Evolutionary conservation across 2,797 vertebrate species (phyloP), one percentile per base, ranked within the genome.

Genomic region (Micromesistius poutassou): DNA sequence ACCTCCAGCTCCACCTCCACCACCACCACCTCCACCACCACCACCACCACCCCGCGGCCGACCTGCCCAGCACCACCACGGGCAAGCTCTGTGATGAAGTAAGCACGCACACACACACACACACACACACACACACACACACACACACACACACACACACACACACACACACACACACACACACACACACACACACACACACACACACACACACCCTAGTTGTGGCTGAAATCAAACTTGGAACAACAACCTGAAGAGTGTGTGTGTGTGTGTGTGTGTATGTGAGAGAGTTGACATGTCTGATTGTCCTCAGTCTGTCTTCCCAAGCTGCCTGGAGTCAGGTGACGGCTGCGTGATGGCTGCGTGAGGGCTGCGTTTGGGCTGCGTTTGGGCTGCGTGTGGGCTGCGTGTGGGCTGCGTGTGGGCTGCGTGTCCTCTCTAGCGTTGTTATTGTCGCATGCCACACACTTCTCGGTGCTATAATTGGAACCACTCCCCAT

Each of bases 401-500:
- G 90, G 73, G 78, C 74, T 75, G 62, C 19, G 10, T 84, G 62
- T 10, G n/a, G 73, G 78, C 74, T 76, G 68, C 22, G 12, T 92
- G 92, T 93, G 90, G 73, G 78, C 74, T 75, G 62, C 19, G 10
- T 84, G 62, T 10, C 28, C n/a, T 28, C 28, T 80, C 66, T 82
- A 84, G 85, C 78, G 81, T 81, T 81, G 84, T 89, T 92, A 84
- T 89, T 90, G 87, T 87, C 35, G 46, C 86, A 82, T 92, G 85
- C 86, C 88, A 80, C 85, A 86, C 84, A 79, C 84, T 74, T 80
- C 73, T 71, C 73, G 71, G 74, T 81, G 85, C 94, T 94, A 94
- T 94, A 94, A 93, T 88, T 94, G 92, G 93, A 92, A 89, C 88
- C 79, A 82, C 85, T 83, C 83, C 83, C 83, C 76, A 83, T 88